Conservation (phyloP, 2,113 vertebrate species). For the Neolamprologus ventralis region DNA sequence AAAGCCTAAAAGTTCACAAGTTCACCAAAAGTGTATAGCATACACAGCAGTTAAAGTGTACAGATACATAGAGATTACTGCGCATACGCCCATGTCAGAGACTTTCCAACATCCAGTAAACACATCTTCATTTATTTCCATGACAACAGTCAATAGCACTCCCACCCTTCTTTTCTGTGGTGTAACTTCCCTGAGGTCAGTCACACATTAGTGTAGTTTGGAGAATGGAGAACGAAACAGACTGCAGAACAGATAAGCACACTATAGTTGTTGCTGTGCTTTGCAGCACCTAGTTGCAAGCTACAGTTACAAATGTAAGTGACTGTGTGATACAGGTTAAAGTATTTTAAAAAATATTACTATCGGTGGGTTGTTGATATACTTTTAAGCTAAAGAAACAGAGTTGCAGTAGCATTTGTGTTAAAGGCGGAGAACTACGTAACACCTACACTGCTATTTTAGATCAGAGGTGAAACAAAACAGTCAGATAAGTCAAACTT, state of each 20-base stretch:
- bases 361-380: not conserved
- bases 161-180: conserved; percentile 19
- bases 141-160: conserved; percentile 45
- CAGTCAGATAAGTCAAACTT: not conserved
- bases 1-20: not conserved
- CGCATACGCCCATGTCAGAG: not conserved
- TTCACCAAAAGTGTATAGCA: not conserved
- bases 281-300: not conserved
- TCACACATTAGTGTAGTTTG: not conserved
- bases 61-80: not conserved
- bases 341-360: not conserved
- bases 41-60: not conserved
- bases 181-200: conserved; percentile 1
- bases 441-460: not conserved
- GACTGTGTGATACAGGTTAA: not conserved
- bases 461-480: not conserved
- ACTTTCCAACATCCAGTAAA: not conserved
- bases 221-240: not conserved
- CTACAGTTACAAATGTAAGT: not conserved
- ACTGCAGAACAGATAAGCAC: not conserved
- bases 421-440: not conserved
- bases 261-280: not conserved
- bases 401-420: not conserved
- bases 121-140: conserved; percentile 31
- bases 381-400: not conserved